Conservation (phyloP, 2,888 invertebrate genomes). For the Hedychridium roseum region DNA sequence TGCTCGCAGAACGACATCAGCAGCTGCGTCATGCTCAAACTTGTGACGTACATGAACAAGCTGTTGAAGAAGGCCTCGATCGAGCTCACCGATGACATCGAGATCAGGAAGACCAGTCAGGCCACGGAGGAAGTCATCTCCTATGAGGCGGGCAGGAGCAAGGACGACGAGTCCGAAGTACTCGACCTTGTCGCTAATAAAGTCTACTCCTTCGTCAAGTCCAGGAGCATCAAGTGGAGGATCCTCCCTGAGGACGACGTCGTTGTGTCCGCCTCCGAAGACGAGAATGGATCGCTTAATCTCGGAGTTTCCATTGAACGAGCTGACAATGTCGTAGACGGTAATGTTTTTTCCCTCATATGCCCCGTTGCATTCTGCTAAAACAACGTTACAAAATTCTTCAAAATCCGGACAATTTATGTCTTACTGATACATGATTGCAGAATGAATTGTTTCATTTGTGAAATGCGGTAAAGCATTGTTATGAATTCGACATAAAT, state of each 20-base stretch:
- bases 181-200: slow-evolving; percentile 76
- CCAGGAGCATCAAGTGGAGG: slow-evolving; percentile 80
- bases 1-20: slow-evolving; percentile 81
- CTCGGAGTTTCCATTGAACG: slow-evolving; percentile 77
- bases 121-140: slow-evolving; percentile 70
- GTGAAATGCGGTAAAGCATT: too few relatives aligned
- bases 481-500: too few relatives aligned
- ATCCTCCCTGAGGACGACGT: slow-evolving; percentile 81
- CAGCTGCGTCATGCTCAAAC: slow-evolving; percentile 83
- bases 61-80: slow-evolving; percentile 82
- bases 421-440: too few relatives aligned
- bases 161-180: slow-evolving; percentile 68
- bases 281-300: slow-evolving; percentile 74
- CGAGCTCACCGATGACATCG: slow-evolving; percentile 78
- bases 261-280: slow-evolving; percentile 75
- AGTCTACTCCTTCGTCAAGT: slow-evolving; percentile 78
- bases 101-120: slow-evolving; percentile 71
- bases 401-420: too few relatives aligned
- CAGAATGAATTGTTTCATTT: too few relatives aligned
- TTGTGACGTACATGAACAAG: slow-evolving; percentile 83
- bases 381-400: too few relatives aligned
- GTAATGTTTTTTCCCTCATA: slow-evolving; percentile 47
- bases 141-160: slow-evolving; percentile 69
- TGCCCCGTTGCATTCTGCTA: too few relatives aligned
- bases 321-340: slow-evolving; percentile 65